Evolutionary conservation across 2,113 vertebrate genomes (phyloP), one percentile per base, ranked within the genome.

Genomic region (Psilopogon haemacephalus): DNA sequence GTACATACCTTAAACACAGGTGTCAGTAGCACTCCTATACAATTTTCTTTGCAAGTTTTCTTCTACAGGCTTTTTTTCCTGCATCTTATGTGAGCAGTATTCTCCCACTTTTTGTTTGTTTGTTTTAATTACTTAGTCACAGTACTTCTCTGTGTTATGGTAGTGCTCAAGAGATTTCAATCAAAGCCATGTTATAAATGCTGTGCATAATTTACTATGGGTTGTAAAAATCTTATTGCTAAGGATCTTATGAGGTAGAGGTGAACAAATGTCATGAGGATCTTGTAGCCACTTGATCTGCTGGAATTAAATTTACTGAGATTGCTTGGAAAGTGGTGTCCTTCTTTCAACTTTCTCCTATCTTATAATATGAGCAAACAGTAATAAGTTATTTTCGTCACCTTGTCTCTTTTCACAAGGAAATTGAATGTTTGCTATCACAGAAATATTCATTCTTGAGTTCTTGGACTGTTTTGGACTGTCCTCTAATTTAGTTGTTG

Each of bases 181-280:
- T 74, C 32, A 71, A 50, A 88, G 28, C 8, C 56, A 12, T 1
- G 2, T 84, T 89, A 79, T 67, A 86, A 92, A 92, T 84, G 24
- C 2, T 40, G 7, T 37, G 5, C 12, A 4, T 12, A 59, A 59
- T 74, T 86, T 80, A 71, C 32, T 84, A 23, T 3, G 6, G 60
- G 37, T 19, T 65, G 8, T 86, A 80, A 83, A 94, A 88, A 65
- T 4, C 18, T 46, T 72, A 75, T 85, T 91, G 44, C 16, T 75
- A 50, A 85, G 28, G 13, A 86, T 7, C 8, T 91, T 46, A n/a
- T 54, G 28, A 62, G 72, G 18, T 30, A 82, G 40, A 62, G 40
- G 55, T 70, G 37, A 83, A 52, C 2, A 88, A 88, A 79, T 12
- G 17, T 42, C 65, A 76, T 37, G 16, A 76, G 32, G 8, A 1